Percentiles rank a stretch among this genome's conserved stretches.
These are phyloP conservation scores for Trididemnum clinides DNA, from an alignment of 23 tunicate species.

Conservation along the genomic window DNA sequence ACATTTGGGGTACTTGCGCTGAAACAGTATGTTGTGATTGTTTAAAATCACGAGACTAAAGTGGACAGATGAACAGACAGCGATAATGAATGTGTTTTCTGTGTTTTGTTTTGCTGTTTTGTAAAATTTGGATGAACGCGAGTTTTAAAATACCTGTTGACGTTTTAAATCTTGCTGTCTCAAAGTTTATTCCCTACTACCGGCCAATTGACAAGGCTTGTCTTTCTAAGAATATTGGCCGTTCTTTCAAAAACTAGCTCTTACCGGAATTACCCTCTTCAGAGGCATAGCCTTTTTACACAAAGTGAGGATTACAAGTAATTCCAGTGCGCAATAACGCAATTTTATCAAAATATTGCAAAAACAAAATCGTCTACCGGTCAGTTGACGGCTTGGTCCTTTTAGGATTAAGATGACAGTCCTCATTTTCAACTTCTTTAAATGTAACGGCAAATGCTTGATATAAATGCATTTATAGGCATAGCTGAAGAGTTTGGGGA, in stretches of 20 bases:
- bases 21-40: neutral
- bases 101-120: too few relatives aligned
- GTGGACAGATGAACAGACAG: neutral
- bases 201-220: neutral
- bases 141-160: neutral
- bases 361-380: constrained; percentile 9
- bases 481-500: too few relatives aligned
- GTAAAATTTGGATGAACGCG: too few relatives aligned
- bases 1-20: neutral
- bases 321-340: too few relatives aligned
- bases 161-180: neutral
- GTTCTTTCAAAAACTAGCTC: neutral
- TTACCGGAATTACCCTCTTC: neutral
- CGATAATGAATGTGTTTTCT: too few relatives aligned
- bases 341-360: too few relatives aligned
- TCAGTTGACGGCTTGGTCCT: constrained; percentile 15
- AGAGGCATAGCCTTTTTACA: neutral
- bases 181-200: too few relatives aligned
- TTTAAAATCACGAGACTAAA: too few relatives aligned
- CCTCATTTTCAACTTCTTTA: too few relatives aligned
- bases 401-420: too few relatives aligned
- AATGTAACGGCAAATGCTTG: too few relatives aligned
- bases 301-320: neutral
- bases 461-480: too few relatives aligned
- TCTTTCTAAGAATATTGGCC: neutral